Evolutionary conservation across 2,888 invertebrate genomes (phyloP).

Genomic region (Scrobipalpa atriplicella): DNA sequence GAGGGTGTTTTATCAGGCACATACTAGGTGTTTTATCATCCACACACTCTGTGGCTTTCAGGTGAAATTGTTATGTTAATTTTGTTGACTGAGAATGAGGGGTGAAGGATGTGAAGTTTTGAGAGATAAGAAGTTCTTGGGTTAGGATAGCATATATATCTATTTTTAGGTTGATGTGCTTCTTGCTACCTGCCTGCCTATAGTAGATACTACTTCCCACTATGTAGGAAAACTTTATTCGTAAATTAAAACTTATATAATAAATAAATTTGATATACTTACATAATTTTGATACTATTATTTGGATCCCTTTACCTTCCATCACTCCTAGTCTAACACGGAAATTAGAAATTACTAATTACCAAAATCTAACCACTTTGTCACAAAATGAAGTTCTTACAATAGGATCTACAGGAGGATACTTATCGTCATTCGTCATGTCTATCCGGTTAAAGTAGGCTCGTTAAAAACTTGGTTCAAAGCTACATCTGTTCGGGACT

Average conservation of each 20-base stretch:
- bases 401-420: not conserved
- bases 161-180: too few relatives aligned
- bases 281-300: too few relatives aligned
- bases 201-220: too few relatives aligned
- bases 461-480: slow-evolving; percentile 22
- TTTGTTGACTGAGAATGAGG: slow-evolving; percentile 18
- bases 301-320: too few relatives aligned
- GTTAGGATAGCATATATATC: not conserved
- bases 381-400: not conserved
- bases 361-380: not conserved
- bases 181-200: too few relatives aligned
- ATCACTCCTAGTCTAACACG: too few relatives aligned
- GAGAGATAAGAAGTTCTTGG: not conserved
- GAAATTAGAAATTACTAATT: too few relatives aligned
- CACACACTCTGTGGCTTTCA: slow-evolving; percentile 35
- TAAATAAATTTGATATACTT: too few relatives aligned
- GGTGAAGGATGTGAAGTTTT: not conserved
- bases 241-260: too few relatives aligned
- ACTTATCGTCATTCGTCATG: slow-evolving; percentile 1
- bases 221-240: too few relatives aligned
- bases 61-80: slow-evolving; percentile 37
- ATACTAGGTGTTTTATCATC: slow-evolving; percentile 29
- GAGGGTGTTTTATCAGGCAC: slow-evolving; percentile 52
- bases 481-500: not conserved
- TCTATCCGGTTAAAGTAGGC: slow-evolving; percentile 3